Evolutionary conservation across 1,140 invertebrate genomes (phyloP).

Genomic region (Dendrolimus punctatus): DNA sequence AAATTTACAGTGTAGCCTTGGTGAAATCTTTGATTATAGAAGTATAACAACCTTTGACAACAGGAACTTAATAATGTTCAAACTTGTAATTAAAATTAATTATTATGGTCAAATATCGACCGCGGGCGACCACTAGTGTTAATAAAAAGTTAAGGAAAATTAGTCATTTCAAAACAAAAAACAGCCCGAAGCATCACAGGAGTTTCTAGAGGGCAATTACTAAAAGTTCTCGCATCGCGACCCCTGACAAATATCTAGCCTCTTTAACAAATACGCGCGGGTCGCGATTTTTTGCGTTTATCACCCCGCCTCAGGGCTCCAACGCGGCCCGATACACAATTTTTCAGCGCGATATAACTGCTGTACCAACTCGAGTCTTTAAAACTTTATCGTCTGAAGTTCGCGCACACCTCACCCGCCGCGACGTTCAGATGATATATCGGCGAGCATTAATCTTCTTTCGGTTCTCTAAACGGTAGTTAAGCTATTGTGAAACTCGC

Average conservation of each 20-base stretch:
- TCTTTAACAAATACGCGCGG: conserved; percentile 51
- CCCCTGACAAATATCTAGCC: conserved; percentile 61
- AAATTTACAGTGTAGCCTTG: too few species aligned
- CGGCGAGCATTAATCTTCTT: conserved; percentile 52
- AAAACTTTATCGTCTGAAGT: conserved; percentile 63
- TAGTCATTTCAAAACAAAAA: too few species aligned
- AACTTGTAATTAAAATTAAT: too few species aligned
- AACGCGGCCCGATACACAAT: conserved; percentile 51
- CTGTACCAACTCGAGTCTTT: conserved; percentile 57
- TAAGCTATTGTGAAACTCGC: conserved; percentile 18
- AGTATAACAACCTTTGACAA: too few species aligned
- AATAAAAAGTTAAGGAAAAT: too few species aligned
- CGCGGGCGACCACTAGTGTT: too few species aligned
- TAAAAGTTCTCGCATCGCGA: conserved; percentile 41
- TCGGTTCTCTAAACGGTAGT: conserved; percentile 36
- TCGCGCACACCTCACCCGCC: conserved; percentile 34
- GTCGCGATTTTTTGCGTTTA: conserved; percentile 54
- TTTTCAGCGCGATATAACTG: conserved; percentile 61
- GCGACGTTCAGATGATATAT: conserved; percentile 53
- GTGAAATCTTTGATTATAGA: too few species aligned
- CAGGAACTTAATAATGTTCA: too few species aligned
- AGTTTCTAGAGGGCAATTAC: conserved; percentile 47
- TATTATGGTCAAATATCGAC: too few species aligned
- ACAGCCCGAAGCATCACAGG: too few species aligned
- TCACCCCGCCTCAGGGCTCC: conserved; percentile 51